Evolutionary conservation across 2,888 invertebrate species (phyloP), one percentile per base, ranked within the genome.

Genomic region (Salpingus planirostris): DNA sequence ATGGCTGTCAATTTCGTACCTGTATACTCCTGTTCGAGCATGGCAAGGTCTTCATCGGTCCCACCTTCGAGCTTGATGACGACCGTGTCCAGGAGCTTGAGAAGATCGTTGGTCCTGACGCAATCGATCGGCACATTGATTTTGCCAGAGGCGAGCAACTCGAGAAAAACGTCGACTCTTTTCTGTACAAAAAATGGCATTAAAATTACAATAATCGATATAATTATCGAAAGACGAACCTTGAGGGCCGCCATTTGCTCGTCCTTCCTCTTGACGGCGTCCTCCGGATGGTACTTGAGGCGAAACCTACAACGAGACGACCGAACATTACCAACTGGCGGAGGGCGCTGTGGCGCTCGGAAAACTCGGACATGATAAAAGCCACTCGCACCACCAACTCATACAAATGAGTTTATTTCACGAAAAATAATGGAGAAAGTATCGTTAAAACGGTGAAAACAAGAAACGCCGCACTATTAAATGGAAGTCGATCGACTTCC

Each of bases 261-360:
- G 11, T 88, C 86, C 63, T 86, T 89, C 33, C 90, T 71, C 63
- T 86, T 91, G 15, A 85, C 75, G 30, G 89, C 89, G 58, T 97
- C 96, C 64, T 93, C 92, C 2, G 98, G 98, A 65, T 98, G 97
- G 60, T 97, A 99, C 71, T 97, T 97, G 51, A 88, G 80, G 69
- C 95, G 93, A 76, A 98, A 98, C 97, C 98, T 98, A 69, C 18
- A 21, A n/a, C n/a, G n/a, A n/a, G n/a, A n/a, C n/a, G n/a, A n/a
- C n/a, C n/a, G n/a, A n/a, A n/a, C n/a, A n/a, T n/a, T n/a, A n/a
- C n/a, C n/a, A n/a, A n/a, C n/a, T n/a, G n/a, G n/a, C n/a, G n/a
- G n/a, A n/a, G n/a, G n/a, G n/a, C n/a, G n/a, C n/a, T n/a, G n/a
- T n/a, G n/a, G n/a, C n/a, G n/a, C n/a, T n/a, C n/a, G n/a, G n/a